A percentile compares a stretch with the other conserved stretches of the same genome.
These are phyloP conservation scores for Rhizomys pruinosus DNA, from an alignment of 2,113 vertebrate genomes.

Conservation along the genomic window DNA sequence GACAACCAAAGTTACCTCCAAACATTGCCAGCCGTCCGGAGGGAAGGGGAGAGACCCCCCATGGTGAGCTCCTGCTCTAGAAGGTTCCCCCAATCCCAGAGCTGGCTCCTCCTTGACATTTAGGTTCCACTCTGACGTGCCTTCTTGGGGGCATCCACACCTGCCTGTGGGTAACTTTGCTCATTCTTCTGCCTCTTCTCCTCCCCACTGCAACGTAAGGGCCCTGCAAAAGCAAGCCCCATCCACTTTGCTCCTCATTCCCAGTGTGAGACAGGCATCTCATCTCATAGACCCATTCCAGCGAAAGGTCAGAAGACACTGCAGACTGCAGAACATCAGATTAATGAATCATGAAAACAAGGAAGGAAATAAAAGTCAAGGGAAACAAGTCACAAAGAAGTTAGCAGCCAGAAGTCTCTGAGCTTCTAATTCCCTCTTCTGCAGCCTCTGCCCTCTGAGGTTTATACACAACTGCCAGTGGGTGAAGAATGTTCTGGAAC, in stretches of 20 bases:
- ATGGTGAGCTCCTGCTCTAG: not conserved
- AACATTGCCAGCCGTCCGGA: not conserved
- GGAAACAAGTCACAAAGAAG: not conserved
- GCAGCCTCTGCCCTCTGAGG: not conserved
- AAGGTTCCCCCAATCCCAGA: not conserved
- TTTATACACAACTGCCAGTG: not conserved
- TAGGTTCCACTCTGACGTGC: not conserved
- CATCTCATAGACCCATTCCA: not conserved
- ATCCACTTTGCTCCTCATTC: not conserved
- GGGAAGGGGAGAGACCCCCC: not conserved
- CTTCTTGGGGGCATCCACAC: not conserved
- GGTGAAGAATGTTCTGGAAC: not conserved
- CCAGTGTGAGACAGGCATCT: not conserved
- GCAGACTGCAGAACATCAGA: not conserved
- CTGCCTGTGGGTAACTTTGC: not conserved
- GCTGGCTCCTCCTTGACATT: not conserved
- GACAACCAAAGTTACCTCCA: not conserved
- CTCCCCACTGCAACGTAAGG: not conserved
- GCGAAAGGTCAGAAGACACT: not conserved
- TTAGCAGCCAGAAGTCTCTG: conserved; percentile 11
- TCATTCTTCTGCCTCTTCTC: not conserved
- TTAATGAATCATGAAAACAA: conserved; percentile 25
- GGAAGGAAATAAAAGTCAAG: conserved; percentile 12
- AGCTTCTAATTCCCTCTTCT: not conserved
- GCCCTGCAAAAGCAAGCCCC: not conserved